phyloP scores from a whole-genome alignment of 1,140 invertebrate species.

The Doryteuthis pealeii region DNA sequence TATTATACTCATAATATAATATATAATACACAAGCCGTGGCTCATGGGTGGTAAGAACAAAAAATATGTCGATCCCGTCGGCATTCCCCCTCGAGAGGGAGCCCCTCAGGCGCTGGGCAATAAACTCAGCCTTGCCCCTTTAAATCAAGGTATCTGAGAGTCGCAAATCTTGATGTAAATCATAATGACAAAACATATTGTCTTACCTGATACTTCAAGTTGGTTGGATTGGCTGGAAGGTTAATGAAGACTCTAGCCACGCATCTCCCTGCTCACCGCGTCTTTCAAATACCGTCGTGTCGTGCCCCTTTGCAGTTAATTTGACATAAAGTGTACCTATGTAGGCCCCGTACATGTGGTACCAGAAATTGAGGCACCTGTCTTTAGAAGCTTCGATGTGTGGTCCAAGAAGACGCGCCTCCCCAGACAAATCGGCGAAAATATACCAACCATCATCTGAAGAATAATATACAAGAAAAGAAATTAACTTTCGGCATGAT shows the following conservation, averaged over 20 bases:
- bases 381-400: slow-evolving; percentile 26
- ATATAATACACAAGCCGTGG: too few relatives aligned
- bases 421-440: slow-evolving; percentile 58
- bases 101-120: too few relatives aligned
- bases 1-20: too few relatives aligned
- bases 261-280: slow-evolving; percentile 20
- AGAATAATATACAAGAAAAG: too few relatives aligned
- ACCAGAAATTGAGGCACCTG: slow-evolving; percentile 54
- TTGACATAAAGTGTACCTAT: slow-evolving; percentile 43
- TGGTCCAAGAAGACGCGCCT: slow-evolving; percentile 70
- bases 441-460: slow-evolving; percentile 2
- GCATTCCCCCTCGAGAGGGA: too few relatives aligned
- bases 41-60: too few relatives aligned
- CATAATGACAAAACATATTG: background rate
- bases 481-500: too few relatives aligned
- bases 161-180: too few relatives aligned
- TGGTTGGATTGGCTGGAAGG: background rate
- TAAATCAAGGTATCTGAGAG: too few relatives aligned
- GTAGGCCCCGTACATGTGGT: slow-evolving; percentile 55
- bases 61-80: too few relatives aligned
- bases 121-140: too few relatives aligned
- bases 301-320: background rate
- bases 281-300: background rate
- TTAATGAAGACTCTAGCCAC: slow-evolving; percentile 16
- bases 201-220: background rate